Evolutionary conservation across 2,888 invertebrate genomes (phyloP), one percentile per base, ranked within the genome.

Genomic region (Cepaea hortensis): DNA sequence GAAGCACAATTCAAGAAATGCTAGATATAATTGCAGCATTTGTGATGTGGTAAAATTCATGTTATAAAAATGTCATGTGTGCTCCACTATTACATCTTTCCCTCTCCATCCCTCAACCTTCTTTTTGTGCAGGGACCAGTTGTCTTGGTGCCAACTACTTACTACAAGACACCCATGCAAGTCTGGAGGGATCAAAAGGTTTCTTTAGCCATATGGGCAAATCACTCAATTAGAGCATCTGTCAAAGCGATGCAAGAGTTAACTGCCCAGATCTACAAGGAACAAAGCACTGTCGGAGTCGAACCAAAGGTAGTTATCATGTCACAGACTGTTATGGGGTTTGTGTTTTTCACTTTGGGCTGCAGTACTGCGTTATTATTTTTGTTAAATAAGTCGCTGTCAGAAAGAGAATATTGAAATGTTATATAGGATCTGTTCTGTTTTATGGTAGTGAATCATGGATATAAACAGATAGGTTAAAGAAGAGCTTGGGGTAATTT

Each of bases 131-230:
- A 92, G 95, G 94, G 94, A 13, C 95, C 95, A 20, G 94, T 95
- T 11, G 92, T 95, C 11, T 94, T 95, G 48, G 95, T 95, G n/a
- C 95, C 95, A 50, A 95, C 95, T 3, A 95, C 95, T 75, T 95
- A 95, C 88, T 94, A 94, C 89, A 93, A 90, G 76, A 94, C 94
- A 0, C 95, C 95, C 18, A 94, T 95, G 5, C 90, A 93, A 68
- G 87, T 90, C 20, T 94, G 95, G 90, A 91, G 92, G 85, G 93
- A 95, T 80, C 89, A 94, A 90, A 94, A 94, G 9, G 91, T 95
- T 35, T 94, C 95, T 46, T 90, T 94, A 89, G 92, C 95, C 3
- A 95, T 95, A 81, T 95, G 95, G 95, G 95, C 95, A 84, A 95
- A 95, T 90, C 95, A 95, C 88, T 95, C 95, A 84, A 88, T 95